Percentiles rank a stretch among this genome's conserved stretches.
Conservation (phyloP, 2,797 vertebrate genomes). For the Nasua narica region DNA sequence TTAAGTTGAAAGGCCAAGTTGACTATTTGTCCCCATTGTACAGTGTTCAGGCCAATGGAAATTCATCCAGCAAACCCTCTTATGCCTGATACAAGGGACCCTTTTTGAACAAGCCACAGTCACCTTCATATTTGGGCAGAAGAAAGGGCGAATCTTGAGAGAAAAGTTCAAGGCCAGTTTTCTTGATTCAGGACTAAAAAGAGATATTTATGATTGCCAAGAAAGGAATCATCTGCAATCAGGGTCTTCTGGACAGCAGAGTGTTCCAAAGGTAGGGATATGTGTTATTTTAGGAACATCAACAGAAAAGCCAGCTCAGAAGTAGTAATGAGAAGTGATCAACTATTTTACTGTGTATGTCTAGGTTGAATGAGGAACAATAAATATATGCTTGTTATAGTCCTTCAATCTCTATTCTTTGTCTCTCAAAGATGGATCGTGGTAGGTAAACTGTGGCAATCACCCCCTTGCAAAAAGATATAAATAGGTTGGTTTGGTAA, state of each 20-base stretch:
- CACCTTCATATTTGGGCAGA: neutral
- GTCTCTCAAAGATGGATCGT: neutral
- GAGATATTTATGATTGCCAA: neutral
- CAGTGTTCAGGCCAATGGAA: neutral
- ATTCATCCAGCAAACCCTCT: neutral
- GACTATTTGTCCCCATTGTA: neutral
- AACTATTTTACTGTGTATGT: neutral
- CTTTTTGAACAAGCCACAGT: neutral
- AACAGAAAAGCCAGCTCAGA: neutral
- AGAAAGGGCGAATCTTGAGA: neutral
- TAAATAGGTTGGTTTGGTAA: neutral
- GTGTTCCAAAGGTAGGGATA: neutral
- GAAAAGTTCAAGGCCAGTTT: neutral
- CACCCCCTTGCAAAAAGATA: neutral
- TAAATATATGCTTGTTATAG: neutral
- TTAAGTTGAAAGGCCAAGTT: neutral
- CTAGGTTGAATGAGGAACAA: neutral
- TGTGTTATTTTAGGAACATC: neutral
- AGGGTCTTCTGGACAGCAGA: neutral
- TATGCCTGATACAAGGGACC: neutral
- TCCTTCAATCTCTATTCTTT: neutral
- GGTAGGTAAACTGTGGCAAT: neutral
- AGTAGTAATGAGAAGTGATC: neutral
- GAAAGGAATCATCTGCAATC: neutral
- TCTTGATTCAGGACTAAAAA: neutral